phyloP scores from a whole-genome alignment of 2,113 vertebrate genomes.

The Hydropotes inermis region DNA sequence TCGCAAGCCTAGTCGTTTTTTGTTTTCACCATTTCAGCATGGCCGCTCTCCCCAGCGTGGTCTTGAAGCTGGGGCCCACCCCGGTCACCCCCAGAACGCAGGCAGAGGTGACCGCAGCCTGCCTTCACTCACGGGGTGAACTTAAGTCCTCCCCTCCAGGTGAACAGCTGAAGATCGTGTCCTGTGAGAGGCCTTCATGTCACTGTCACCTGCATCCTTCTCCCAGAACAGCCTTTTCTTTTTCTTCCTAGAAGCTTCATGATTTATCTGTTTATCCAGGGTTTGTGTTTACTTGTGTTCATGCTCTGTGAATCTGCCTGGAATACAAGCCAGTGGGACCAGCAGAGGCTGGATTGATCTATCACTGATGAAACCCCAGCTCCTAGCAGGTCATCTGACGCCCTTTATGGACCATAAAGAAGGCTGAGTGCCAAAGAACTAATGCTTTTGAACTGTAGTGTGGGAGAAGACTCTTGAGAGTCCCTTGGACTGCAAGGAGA shows the following conservation, averaged over 20 bases:
- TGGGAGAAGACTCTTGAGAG: background rate
- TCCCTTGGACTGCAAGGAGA: background rate
- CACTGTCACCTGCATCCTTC: fast-evolving
- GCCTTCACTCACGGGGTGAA: fast-evolving
- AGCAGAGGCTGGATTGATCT: background rate
- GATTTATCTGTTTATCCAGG: fast-evolving
- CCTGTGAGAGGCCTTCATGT: background rate
- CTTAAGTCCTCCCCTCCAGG: too few relatives aligned
- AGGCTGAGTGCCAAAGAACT: background rate
- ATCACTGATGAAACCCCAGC: fast-evolving
- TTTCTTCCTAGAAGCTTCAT: background rate
- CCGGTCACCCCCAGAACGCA: too few relatives aligned
- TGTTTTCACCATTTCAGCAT: background rate
- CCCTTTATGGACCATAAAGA: background rate
- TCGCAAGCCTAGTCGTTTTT: background rate
- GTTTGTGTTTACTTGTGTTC: background rate
- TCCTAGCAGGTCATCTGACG: background rate
- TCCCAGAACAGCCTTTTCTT: fast-evolving
- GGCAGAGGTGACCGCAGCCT: background rate
- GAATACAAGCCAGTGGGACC: background rate
- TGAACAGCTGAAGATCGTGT: too few relatives aligned
- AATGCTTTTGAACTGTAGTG: background rate
- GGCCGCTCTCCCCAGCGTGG: background rate
- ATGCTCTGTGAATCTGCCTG: background rate
- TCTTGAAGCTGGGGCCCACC: background rate